phyloP scores from a whole-genome alignment of 2,797 vertebrate species.

The Aphelocoma californica region DNA sequence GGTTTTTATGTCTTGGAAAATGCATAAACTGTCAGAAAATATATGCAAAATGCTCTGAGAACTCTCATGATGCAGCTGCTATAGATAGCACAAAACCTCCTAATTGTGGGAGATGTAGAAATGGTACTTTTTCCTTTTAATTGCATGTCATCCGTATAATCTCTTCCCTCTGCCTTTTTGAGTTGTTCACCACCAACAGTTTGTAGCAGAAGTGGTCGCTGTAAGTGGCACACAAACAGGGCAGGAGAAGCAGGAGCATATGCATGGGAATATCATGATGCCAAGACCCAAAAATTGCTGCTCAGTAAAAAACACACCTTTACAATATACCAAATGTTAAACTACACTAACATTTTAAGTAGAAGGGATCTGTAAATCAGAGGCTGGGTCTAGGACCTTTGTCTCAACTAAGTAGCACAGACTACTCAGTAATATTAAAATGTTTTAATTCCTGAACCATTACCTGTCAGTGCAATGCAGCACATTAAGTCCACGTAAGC shows the following conservation, averaged over 20 bases:
- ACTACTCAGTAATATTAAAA: background rate
- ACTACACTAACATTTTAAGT: background rate
- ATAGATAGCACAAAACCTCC: background rate
- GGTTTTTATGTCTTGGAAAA: slow-evolving; percentile 28
- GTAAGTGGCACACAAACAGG: background rate
- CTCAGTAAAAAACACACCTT: background rate
- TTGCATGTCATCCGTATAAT: background rate
- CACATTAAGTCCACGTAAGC: background rate
- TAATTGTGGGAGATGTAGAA: background rate
- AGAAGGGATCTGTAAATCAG: background rate
- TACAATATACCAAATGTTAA: background rate
- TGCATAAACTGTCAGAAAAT: slow-evolving; percentile 39
- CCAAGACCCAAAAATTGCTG: background rate
- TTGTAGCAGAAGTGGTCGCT: background rate
- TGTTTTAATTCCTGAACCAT: background rate
- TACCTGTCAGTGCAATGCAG: background rate
- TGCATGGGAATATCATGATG: fast-evolving
- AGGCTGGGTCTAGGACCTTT: background rate
- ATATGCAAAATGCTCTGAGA: background rate
- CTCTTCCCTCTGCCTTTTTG: background rate
- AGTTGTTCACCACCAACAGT: background rate
- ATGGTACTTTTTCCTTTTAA: background rate
- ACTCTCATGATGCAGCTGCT: background rate
- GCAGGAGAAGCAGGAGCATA: background rate
- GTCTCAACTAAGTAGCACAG: background rate